A percentile compares a stretch with the other conserved stretches of the same genome.
These are phyloP conservation scores for Melieria omissa DNA, from an alignment of 2,888 invertebrate genomes.

Conservation along the genomic window DNA sequence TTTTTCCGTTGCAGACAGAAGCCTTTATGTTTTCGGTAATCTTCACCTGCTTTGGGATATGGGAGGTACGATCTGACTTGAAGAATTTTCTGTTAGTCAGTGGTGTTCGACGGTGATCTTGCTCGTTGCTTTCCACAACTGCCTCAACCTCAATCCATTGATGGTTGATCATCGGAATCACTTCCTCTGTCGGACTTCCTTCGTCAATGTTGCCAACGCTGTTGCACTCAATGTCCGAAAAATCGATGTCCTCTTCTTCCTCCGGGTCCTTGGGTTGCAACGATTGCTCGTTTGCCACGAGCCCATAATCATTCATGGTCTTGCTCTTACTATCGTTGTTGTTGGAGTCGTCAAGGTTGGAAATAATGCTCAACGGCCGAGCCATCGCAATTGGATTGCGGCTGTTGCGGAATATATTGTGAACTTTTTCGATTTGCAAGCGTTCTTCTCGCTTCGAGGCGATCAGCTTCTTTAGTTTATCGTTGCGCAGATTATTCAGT, in stretches of 20 bases:
- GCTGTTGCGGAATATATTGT: constrained; percentile 56
- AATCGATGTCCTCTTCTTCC: constrained; percentile 41
- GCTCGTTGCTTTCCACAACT: constrained; percentile 48
- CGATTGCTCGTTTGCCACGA: constrained; percentile 10
- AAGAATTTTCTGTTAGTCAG: constrained; percentile 59
- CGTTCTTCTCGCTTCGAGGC: constrained; percentile 55
- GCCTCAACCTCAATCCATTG: constrained; percentile 47
- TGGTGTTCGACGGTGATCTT: constrained; percentile 23
- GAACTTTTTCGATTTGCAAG: constrained; percentile 58
- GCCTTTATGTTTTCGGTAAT: constrained; percentile 61
- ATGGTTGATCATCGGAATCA: constrained; percentile 15
- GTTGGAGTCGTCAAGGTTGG: constrained; percentile 50
- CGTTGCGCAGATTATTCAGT: constrained; percentile 56
- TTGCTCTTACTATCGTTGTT: constrained; percentile 34
- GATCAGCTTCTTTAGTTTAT: constrained; percentile 58
- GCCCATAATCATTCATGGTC: not conserved
- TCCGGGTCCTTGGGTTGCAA: constrained; percentile 16
- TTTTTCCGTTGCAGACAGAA: constrained; percentile 58
- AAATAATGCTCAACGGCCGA: constrained; percentile 53
- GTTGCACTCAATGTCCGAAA: constrained; percentile 53
- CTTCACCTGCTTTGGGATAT: constrained; percentile 58
- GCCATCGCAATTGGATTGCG: constrained; percentile 64
- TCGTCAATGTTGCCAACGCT: constrained; percentile 45
- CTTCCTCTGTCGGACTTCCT: constrained; percentile 27
- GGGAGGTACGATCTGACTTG: constrained; percentile 55